Conservation (phyloP, 2,797 vertebrate genomes). For the Carduelis carduelis region DNA sequence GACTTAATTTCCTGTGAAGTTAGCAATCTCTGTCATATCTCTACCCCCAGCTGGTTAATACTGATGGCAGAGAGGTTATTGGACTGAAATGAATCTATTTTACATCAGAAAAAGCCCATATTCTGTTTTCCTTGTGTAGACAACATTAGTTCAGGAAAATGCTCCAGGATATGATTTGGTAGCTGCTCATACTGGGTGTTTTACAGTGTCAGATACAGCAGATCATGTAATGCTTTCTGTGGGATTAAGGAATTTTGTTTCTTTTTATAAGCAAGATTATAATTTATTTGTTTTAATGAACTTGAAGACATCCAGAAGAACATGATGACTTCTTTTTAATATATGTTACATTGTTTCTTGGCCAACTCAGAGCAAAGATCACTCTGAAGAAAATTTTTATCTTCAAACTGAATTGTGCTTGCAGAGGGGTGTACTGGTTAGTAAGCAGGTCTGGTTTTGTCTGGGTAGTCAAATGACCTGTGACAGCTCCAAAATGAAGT, state of each 20-base stretch:
- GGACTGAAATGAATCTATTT: not conserved
- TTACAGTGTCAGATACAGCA: not conserved
- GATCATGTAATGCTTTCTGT: not conserved
- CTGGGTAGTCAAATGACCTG: not conserved
- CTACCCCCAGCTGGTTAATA: not conserved
- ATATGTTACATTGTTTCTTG: not conserved
- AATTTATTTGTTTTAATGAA: not conserved
- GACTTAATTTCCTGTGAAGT: constrained; percentile 27
- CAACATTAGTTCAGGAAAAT: not conserved
- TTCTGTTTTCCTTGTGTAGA: not conserved
- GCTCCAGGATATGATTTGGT: not conserved
- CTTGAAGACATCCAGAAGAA: not conserved
- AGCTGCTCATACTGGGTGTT: not conserved
- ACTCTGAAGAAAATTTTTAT: not conserved
- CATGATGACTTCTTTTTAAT: not conserved
- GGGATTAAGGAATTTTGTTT: not conserved
- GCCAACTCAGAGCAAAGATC: not conserved
- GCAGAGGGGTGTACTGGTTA: not conserved
- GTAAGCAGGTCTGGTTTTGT: not conserved
- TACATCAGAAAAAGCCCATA: not conserved
- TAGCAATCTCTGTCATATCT: not conserved
- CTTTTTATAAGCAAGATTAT: not conserved
- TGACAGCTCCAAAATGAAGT: not conserved
- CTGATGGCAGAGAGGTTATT: not conserved
- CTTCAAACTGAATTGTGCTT: not conserved